Base-by-base conservation (phyloP, 1,140 invertebrate genomes). In the fruit fly (Drosophila melanogaster) region DNA sequence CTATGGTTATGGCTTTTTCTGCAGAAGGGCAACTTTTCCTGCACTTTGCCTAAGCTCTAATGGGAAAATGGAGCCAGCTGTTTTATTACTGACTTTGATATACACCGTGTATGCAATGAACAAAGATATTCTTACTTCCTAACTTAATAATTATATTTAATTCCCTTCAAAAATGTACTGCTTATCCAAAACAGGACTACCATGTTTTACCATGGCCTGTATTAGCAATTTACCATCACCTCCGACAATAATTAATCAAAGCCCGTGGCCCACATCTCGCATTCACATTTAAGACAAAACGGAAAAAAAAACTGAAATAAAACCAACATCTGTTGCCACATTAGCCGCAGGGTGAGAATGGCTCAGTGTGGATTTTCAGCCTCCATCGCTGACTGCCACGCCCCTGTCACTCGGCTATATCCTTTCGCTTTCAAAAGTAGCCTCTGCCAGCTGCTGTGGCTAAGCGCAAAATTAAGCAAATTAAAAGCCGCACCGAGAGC, bases 401-500 rank as follows among this genome's bases (percentile, higher is more conserved):
- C n/a, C 58, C 60, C 46, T 51, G 59, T 43, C 60, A 53, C 26
- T 43, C 60, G 30, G 5, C 46, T 3, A 11, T 38, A 71, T 59
- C 56, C 51, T 76, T 57, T 84, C 59, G 79, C 77, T 77, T 65
- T 70, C 64, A 78, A 85, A 86, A 86, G 81, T 85, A 74, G 61
- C 62, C 46, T 35, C 58, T 66, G 60, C 57, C 80, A 58, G 81
- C 57, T 72, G 61, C 72, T 84, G 81, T 51, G 81, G 81, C 81
- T 86, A 87, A 86, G 81, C 81, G 76, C 79, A 89, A 87, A 87
- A 87, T 87, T 87, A 87, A 87, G 83, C 84, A 89, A 87, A 87
- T 87, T 87, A 87, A 87, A 87, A 89, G 79, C 84, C 84, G 59
- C 83, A 83, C 70, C 56, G 61, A 81, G 75, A 26, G 69, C 40